Conservation (phyloP, 2,113 vertebrate species). For the Zosterops hypoxanthus region DNA sequence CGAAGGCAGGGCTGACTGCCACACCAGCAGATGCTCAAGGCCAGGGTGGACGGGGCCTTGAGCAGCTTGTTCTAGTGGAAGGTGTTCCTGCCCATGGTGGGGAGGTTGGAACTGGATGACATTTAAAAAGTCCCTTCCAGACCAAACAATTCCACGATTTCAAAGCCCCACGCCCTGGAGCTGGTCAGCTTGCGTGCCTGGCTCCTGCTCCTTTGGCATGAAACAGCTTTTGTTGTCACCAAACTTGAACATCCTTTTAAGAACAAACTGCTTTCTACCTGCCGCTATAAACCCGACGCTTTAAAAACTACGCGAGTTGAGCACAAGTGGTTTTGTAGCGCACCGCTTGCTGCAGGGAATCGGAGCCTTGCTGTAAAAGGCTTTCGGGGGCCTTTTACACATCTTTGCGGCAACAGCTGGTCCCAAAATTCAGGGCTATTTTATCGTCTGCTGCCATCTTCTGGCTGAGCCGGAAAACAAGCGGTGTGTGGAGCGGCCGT, state of each 20-base stretch:
- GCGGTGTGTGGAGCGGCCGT: rapidly evolving
- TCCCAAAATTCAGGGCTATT: background rate
- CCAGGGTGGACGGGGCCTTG: background rate
- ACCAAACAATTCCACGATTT: background rate
- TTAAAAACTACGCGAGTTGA: background rate
- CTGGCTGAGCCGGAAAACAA: background rate
- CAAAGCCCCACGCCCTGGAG: rapidly evolving
- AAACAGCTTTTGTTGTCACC: background rate
- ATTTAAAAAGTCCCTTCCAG: background rate
- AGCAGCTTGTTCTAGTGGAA: background rate
- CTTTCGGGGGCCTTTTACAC: rapidly evolving
- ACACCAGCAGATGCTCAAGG: background rate
- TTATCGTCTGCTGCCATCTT: slow-evolving; percentile 32
- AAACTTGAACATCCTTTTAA: background rate
- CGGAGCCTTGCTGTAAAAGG: background rate
- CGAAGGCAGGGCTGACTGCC: background rate
- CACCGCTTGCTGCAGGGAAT: background rate
- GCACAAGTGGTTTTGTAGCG: background rate
- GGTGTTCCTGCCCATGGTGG: background rate
- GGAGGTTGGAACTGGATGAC: background rate
- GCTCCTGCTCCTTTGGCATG: rapidly evolving
- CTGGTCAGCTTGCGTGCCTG: too few species aligned
- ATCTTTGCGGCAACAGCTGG: rapidly evolving
- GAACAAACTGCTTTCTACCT: background rate
- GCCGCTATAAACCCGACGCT: background rate